phyloP scores from a whole-genome alignment of 2,113 vertebrate genomes.

The Anoura caudifer region DNA sequence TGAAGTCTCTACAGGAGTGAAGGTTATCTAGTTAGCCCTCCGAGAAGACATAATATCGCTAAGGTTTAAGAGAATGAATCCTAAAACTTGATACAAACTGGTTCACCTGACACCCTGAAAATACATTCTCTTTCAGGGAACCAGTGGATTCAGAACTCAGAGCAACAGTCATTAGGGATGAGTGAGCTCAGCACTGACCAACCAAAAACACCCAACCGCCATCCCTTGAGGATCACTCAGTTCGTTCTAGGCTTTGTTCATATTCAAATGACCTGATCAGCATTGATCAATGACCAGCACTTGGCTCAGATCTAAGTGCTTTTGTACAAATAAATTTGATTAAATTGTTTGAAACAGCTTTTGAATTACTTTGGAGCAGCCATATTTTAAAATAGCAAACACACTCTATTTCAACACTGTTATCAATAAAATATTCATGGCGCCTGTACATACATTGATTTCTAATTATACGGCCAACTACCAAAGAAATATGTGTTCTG shows the following conservation, averaged over 20 bases:
- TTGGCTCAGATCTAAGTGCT: constrained; percentile 4
- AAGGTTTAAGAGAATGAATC: not conserved
- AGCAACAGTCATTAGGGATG: not conserved
- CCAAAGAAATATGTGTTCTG: not conserved
- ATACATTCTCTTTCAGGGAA: not conserved
- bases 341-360: constrained; percentile 50
- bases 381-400: constrained; percentile 45
- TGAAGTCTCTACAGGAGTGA: not conserved
- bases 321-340: constrained; percentile 52
- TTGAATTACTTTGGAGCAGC: constrained; percentile 39
- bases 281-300: constrained; percentile 28
- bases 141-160: not conserved
- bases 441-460: not conserved
- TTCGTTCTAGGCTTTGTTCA: not conserved
- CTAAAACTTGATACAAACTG: not conserved
- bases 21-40: not conserved
- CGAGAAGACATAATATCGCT: not conserved
- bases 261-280: constrained; percentile 27
- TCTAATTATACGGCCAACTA: not conserved
- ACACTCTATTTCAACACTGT: not conserved
- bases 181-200: not conserved
- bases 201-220: not conserved
- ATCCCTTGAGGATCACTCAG: not conserved
- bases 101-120: not conserved
- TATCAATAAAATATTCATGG: constrained; percentile 54